Conservation (phyloP, 2,113 vertebrate species). For the Melanocharis versteri region DNA sequence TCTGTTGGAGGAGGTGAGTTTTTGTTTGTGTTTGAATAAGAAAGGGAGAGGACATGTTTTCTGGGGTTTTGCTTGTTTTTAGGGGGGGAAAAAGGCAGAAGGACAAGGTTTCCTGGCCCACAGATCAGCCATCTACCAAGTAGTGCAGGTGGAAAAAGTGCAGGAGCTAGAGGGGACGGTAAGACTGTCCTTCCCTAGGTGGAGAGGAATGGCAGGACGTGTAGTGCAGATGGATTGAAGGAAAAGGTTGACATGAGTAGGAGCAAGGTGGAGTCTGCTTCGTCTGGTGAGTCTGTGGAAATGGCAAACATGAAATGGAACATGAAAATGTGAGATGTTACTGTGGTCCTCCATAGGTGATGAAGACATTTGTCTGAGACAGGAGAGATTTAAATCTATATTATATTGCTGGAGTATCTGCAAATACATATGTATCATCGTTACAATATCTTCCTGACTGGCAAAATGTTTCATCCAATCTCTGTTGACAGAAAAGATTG, state of each 20-base stretch:
- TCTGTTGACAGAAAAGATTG: slow-evolving; percentile 77
- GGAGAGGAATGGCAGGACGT: not conserved
- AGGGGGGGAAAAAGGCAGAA: accelerated
- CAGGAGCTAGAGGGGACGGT: not conserved
- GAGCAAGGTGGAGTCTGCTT: not conserved
- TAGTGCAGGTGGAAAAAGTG: not conserved
- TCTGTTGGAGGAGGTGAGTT: not conserved
- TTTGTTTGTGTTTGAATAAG: not conserved
- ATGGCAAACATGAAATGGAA: not conserved
- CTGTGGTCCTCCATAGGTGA: not conserved
- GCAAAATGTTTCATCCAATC: slow-evolving; percentile 70
- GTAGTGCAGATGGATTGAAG: not conserved
- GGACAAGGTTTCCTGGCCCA: not conserved
- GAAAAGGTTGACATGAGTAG: not conserved
- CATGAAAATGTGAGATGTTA: not conserved
- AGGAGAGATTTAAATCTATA: not conserved
- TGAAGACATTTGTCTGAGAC: not conserved
- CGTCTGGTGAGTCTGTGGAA: not conserved
- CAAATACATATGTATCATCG: slow-evolving; percentile 20
- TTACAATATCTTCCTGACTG: slow-evolving; percentile 65
- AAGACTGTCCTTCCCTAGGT: not conserved
- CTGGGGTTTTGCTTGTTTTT: not conserved
- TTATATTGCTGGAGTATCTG: slow-evolving; percentile 53
- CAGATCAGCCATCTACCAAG: not conserved
- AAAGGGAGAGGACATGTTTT: not conserved